These are phyloP conservation scores for Chaenocephalus aceratus DNA, from an alignment of 2,113 vertebrate species.

Conservation along the genomic window DNA sequence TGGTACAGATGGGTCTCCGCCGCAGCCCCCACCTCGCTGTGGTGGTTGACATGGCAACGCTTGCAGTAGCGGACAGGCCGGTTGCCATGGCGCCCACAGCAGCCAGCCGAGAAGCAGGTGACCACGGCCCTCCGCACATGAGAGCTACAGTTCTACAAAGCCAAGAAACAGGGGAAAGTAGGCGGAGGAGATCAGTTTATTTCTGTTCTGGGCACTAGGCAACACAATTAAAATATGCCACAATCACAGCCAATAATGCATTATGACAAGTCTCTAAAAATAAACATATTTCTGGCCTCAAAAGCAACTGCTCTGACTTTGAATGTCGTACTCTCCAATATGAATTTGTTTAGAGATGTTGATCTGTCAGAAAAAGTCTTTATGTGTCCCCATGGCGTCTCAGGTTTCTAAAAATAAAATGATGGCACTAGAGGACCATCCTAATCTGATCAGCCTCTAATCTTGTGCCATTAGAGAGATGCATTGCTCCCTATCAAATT, in stretches of 20 bases:
- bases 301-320: slow-evolving; percentile 13
- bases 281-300: slow-evolving; percentile 27
- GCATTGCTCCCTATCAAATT: slow-evolving; percentile 74
- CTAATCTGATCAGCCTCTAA: slow-evolving; percentile 82
- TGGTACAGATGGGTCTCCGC: slow-evolving; percentile 97
- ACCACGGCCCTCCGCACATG: slow-evolving; percentile 97
- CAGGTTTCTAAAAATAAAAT: slow-evolving; percentile 83
- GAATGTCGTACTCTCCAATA: not conserved
- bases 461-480: slow-evolving; percentile 77
- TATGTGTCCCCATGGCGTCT: slow-evolving; percentile 59
- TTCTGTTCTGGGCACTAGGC: slow-evolving; percentile 32
- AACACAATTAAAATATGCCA: slow-evolving; percentile 30
- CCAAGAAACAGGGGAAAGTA: slow-evolving; percentile 15
- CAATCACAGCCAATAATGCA: slow-evolving; percentile 25
- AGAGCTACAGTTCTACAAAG: slow-evolving; percentile 95
- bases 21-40: slow-evolving; percentile 92
- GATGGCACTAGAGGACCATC: slow-evolving; percentile 60
- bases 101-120: slow-evolving; percentile 98
- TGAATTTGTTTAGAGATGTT: slow-evolving; percentile 19
- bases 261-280: slow-evolving; percentile 54
- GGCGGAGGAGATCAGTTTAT: slow-evolving; percentile 29
- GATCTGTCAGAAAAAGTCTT: slow-evolving; percentile 43
- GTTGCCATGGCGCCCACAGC: slow-evolving; percentile 98
- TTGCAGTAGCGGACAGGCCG: slow-evolving; percentile 98
- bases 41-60: slow-evolving; percentile 98